Base-by-base conservation (phyloP, 2,113 vertebrate genomes). In the Oceanites oceanicus region DNA sequence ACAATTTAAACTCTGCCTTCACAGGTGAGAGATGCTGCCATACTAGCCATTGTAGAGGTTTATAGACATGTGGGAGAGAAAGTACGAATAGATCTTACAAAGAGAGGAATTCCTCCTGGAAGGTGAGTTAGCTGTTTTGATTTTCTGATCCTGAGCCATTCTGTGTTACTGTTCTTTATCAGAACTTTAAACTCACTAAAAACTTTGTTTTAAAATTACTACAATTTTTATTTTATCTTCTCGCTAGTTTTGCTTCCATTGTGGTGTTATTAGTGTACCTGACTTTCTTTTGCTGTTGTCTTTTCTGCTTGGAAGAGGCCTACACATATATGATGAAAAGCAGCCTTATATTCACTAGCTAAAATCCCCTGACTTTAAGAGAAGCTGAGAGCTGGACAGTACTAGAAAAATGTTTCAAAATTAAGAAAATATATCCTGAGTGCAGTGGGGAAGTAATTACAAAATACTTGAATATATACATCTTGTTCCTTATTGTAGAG, bases 61-160 rank as follows among this genome's bases (percentile, higher is more conserved):
- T 99, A 99, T 94, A 98, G 99, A 88, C 98, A 99, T 80, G 98
- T 99, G 44, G 99, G 99, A 86, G 99, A 99, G 83, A 98, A 97
- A 97, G 98, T 99, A 71, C 97, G 98, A 94, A 75, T 95, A 80
- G 99, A 99, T 94, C 98, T 99, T 89, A 97, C 45, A 12, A 99
- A 99, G 92, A 98, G 98, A 97, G 99, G 99, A 92, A 98, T 99
- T 95, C 98, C 98, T 53, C 97, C 98, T 93, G 98, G 98, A 87
- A 98, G 99, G 99, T 99, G 96, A 99, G 99, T 97, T 63, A 53
- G 3, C 34, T 59, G 11, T 27, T 88, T 49, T 27, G 23, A 23
- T 66, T 94, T 59, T 84, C 7, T 90, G 22, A 71, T 66, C 55
- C 29, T 56, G 38, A 89, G 61, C 40, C 1, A 2, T 59, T 68